Evolutionary conservation across 2,797 vertebrate species (phyloP), one percentile per base, ranked within the genome.

Genomic region (Danio kyathit): DNA sequence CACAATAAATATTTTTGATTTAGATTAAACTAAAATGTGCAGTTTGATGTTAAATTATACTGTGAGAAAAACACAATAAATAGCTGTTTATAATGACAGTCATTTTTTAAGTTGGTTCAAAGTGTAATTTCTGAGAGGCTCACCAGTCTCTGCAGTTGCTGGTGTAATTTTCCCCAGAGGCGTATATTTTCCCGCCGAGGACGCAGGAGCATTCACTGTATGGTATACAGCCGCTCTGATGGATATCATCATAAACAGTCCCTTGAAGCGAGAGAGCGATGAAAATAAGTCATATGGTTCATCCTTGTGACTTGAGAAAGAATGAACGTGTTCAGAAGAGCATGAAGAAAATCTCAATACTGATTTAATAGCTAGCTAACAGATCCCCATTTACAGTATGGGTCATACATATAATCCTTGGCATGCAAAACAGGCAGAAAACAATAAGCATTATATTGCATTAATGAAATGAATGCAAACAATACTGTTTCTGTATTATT

Each of bases 211-310:
- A 95, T 19, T 90, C 1, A 0, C 73, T 29, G 7, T 79, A 51
- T 2, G 70, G 21, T n/a, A 95, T 60, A 81, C 94, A 95, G 21
- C 93, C 91, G 5, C 41, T 81, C 0, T 87, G 38, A 7, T 48
- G 59, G 9, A 94, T 87, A 82, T 95, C 94, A 85, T 95, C 93
- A 16, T 88, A 82, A 59, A 95, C 85, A 7, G 64, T 92, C 67
- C 92, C 94, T 95, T 70, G 70, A 66, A 48, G 56, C 63, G 3
- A 60, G 40, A 52, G 1, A 43, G 56, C 12, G 10, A 5, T 16
- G 11, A 14, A 72, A 43, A 19, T 13, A 12, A 38, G 56, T 21
- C 56, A 21, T 57, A 9, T 5, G 5, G 10, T 10, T n/a, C 16
- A 46, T 10, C 17, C 17, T 43, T 29, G 40, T 10, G 49, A 13